phyloP scores from a whole-genome alignment of 1,140 invertebrate species.

The Drosophila ercepeae region DNA sequence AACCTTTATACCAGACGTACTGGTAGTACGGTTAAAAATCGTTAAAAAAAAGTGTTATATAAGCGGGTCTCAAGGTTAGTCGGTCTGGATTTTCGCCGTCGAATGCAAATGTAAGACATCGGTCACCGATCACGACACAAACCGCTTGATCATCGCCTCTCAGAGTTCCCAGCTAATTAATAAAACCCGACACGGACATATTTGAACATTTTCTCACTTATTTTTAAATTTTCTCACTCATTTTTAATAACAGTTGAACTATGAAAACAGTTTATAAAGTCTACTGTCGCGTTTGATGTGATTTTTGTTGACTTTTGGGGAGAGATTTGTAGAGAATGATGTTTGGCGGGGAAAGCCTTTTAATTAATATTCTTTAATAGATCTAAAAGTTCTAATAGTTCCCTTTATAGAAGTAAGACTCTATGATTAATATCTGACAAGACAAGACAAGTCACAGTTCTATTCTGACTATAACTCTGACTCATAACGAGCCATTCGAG shows the following conservation, averaged over 20 bases:
- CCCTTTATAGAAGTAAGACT: background rate
- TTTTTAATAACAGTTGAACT: background rate
- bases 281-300: background rate
- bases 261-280: too few relatives aligned
- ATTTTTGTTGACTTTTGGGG: background rate
- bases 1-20: constrained; percentile 38
- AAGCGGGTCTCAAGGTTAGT: constrained; percentile 41
- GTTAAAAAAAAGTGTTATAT: constrained; percentile 38
- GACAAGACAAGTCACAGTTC: background rate
- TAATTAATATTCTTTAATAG: too few relatives aligned
- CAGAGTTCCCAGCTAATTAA: constrained; percentile 73
- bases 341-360: too few relatives aligned
- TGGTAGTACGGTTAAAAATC: too few relatives aligned
- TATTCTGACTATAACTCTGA: constrained; percentile 14
- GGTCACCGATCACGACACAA: constrained; percentile 32
- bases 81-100: constrained; percentile 15
- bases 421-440: constrained; percentile 3
- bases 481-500: too few relatives aligned
- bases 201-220: constrained; percentile 6
- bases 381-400: too few relatives aligned
- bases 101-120: constrained; percentile 48
- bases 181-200: constrained; percentile 33
- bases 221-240: constrained; percentile 6
- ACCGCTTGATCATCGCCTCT: constrained; percentile 26
- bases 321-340: background rate